phyloP scores from a whole-genome alignment of 2,797 vertebrate species.

The Phylloscopus collybita region DNA sequence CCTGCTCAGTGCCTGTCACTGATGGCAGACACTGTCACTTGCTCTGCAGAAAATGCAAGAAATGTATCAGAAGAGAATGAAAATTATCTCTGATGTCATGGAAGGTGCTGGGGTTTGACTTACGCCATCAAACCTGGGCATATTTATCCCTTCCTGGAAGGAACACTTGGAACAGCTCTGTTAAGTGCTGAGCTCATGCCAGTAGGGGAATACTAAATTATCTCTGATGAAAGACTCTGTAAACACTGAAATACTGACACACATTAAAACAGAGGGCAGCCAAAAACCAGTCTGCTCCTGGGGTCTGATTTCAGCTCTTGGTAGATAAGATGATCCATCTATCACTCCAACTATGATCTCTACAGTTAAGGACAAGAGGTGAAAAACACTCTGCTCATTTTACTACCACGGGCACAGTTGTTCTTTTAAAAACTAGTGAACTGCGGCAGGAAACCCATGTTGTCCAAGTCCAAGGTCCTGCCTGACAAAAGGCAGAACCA shows the following conservation, averaged over 20 bases:
- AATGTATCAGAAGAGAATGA: neutral
- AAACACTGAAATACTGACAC: neutral
- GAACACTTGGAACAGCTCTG: neutral
- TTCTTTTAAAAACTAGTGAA: neutral
- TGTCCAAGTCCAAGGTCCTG: neutral
- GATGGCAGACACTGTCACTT: neutral
- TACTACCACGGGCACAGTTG: neutral
- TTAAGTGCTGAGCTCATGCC: slow-evolving; percentile 40
- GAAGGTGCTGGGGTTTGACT: neutral
- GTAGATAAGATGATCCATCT: neutral
- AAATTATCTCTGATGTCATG: neutral
- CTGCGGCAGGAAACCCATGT: neutral
- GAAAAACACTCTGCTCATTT: neutral
- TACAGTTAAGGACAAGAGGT: neutral
- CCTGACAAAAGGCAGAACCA: slow-evolving; percentile 12
- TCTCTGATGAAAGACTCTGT: neutral
- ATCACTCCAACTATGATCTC: neutral
- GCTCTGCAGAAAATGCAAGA: neutral
- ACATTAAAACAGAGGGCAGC: slow-evolving; percentile 3
- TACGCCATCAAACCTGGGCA: neutral
- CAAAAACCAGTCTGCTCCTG: neutral
- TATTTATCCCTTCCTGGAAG: slow-evolving; percentile 56
- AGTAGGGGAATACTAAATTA: neutral
- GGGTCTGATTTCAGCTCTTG: slow-evolving; percentile 4
- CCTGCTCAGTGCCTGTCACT: neutral